phyloP scores from a whole-genome alignment of 2,113 vertebrate species.

The Hypomesus transpacificus region DNA sequence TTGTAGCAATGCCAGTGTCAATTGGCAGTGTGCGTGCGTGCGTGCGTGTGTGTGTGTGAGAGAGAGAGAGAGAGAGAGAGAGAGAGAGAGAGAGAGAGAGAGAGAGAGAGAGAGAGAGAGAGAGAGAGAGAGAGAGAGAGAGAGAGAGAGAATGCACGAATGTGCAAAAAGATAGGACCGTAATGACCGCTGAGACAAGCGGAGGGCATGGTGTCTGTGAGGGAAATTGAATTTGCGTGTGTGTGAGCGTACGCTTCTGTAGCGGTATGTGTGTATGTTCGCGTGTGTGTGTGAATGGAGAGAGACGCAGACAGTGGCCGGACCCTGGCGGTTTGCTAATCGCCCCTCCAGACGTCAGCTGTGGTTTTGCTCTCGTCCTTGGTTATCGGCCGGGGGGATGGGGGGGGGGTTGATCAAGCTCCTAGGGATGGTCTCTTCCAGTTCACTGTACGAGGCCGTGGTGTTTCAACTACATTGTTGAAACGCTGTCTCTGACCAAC shows the following conservation, averaged over 20 bases:
- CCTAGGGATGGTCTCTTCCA: constrained; percentile 26
- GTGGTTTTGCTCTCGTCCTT: constrained; percentile 17
- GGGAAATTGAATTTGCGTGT: constrained; percentile 47
- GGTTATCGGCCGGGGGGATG: constrained; percentile 42
- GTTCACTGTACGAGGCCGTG: constrained; percentile 3
- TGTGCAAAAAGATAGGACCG: constrained; percentile 10
- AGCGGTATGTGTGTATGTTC: constrained; percentile 19
- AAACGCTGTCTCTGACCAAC: constrained; percentile 33
- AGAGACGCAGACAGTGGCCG: constrained; percentile 35
- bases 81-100: constrained; percentile 26
- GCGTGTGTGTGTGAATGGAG: constrained; percentile 13
- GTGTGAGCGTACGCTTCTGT: constrained; percentile 31
- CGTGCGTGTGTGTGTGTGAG: constrained; percentile 14
- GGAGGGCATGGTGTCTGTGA: constrained; percentile 30
- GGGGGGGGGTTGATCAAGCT: constrained; percentile 29
- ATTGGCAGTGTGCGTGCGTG: constrained; percentile 10
- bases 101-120: constrained; percentile 26
- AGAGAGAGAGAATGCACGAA: constrained; percentile 21
- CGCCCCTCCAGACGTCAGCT: constrained; percentile 32
- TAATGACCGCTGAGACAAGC: constrained; percentile 42
- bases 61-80: constrained; percentile 28
- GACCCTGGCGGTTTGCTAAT: constrained; percentile 42
- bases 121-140: constrained; percentile 29
- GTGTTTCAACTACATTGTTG: constrained; percentile 58
- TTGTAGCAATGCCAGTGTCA: constrained; percentile 27